Base-by-base conservation (phyloP, 2,113 vertebrate species). In the Gracilinanus agilis region DNA sequence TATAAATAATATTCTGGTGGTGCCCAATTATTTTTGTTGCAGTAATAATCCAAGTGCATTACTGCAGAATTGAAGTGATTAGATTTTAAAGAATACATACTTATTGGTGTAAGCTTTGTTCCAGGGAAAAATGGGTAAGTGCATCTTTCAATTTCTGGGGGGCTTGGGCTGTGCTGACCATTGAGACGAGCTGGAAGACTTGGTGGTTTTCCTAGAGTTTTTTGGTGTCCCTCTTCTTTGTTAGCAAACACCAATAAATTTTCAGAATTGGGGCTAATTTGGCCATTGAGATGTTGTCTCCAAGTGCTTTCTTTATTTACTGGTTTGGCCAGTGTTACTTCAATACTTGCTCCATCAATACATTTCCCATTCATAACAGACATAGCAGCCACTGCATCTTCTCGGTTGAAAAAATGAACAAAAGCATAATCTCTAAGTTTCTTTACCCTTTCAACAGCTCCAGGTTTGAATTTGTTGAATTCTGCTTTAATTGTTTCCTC, bases 341-440 rank as follows among this genome's bases (percentile, higher is more conserved):
- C 99, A 95, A 99, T 99, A 29, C 93, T 96, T 92, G 99, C 99
- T 54, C 99, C 99, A 95, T 99, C 99, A 88, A 99, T 99, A 58
- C 98, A 98, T 44, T 98, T 99, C 6, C 99, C 99, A 89, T 99
- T 99, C 99, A 99, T 99, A 92, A 98, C 92, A 90, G 98, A 98
- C 97, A 99, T 99, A 11, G 99, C 99, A 24, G 98, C 92, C 67
- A 99, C 88, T 88, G 99, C 99, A 96, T 99, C 99, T 54, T 99
- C 99, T 13, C 99, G 99, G 94, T 98, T 98, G 96, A 98, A 99
- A 98, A 99, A 99, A 97, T 99, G 99, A 96, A 99, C 97, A 98
- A 99, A 99, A 94, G 99, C 99, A 96, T 99, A 99, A 97, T 99
- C 99, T 21, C 98, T 98, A 94, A 99, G 98, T 98, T 99, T 99